Conservation (phyloP, 2,888 invertebrate species). For the Andrena bucephala region DNA sequence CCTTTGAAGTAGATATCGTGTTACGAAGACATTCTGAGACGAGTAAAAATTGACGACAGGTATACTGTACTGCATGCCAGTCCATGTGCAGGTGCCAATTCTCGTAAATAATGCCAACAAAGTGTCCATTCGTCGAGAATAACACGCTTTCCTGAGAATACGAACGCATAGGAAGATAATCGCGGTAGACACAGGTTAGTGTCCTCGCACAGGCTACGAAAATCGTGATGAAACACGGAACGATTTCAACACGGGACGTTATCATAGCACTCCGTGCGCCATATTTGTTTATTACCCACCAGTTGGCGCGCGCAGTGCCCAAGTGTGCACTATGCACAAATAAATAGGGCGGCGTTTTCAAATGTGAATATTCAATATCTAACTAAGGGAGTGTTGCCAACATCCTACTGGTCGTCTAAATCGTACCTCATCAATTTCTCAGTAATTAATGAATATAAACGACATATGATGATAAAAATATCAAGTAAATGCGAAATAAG, state of each 20-base stretch:
- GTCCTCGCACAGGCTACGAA: neutral
- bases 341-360: conserved; percentile 12
- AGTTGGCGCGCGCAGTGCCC: conserved; percentile 20
- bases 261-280: neutral
- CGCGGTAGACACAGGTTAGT: neutral
- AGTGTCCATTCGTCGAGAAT: neutral
- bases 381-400: no score
- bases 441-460: no score
- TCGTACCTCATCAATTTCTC: no score
- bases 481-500: no score
- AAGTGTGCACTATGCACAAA: neutral
- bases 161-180: neutral
- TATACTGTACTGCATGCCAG: neutral
- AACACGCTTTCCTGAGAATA: neutral
- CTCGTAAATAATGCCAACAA: neutral
- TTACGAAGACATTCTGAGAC: neutral
- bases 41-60: neutral
- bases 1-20: neutral
- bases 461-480: no score
- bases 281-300: conserved; percentile 5
- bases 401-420: no score
- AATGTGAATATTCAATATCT: neutral
- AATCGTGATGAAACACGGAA: conserved; percentile 16
- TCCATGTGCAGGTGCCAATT: neutral
- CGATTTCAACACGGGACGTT: neutral